Percentiles rank a stretch among this genome's conserved stretches.
Evolutionary conservation across 2,113 vertebrate species (phyloP).

Genomic region (Poeciliopsis retropinna): DNA sequence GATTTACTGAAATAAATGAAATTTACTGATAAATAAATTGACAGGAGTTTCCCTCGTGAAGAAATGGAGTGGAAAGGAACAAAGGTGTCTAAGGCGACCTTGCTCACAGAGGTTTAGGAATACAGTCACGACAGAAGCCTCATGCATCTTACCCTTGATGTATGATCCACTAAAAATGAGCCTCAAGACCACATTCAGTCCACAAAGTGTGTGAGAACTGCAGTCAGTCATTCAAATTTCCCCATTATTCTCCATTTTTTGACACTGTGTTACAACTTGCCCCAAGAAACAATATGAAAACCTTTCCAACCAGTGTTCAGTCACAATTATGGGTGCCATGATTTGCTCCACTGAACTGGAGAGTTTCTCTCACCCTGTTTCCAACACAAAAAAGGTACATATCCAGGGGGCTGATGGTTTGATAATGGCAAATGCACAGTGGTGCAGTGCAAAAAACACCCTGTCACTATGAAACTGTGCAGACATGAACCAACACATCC

Average conservation of each 20-base stretch:
- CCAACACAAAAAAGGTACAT: constrained; percentile 12
- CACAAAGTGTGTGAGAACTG: constrained; percentile 35
- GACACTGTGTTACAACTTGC: constrained; percentile 35
- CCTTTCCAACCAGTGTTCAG: constrained; percentile 24
- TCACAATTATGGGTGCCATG: constrained; percentile 25
- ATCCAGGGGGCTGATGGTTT: constrained; percentile 10
- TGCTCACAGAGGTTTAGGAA: constrained; percentile 45
- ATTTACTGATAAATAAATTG: constrained; percentile 11
- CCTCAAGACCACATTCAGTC: constrained; percentile 43
- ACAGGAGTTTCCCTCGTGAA: constrained; percentile 5
- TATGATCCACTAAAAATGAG: constrained; percentile 56
- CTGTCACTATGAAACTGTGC: constrained; percentile 1
- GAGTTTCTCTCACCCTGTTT: constrained; percentile 15
- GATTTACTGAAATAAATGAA: not conserved
- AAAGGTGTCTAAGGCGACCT: constrained; percentile 38
- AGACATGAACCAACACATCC: constrained; percentile 8
- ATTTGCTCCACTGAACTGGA: constrained; percentile 25
- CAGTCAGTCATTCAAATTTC: constrained; percentile 54
- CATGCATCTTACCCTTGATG: constrained; percentile 49
- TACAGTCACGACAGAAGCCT: constrained; percentile 51
- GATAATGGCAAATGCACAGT: constrained; percentile 10
- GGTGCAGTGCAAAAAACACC: constrained; percentile 24
- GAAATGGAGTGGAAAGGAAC: not conserved
- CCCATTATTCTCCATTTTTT: constrained; percentile 35
- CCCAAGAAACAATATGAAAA: constrained; percentile 29